phyloP scores from a whole-genome alignment of 1,140 invertebrate species.

The Cardiocondyla obscurior region DNA sequence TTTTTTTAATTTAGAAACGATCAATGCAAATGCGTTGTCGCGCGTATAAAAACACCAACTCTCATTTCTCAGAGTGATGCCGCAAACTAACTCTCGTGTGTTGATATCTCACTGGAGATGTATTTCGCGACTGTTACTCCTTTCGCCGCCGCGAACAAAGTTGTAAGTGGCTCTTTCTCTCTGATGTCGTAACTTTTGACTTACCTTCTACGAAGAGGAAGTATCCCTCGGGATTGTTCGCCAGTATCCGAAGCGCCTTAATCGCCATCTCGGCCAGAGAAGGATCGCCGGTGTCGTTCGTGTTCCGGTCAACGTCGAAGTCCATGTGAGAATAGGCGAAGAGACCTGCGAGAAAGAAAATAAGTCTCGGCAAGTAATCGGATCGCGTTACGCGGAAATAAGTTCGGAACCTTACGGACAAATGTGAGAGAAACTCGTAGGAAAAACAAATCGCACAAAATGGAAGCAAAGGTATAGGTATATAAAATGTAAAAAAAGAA shows the following conservation, averaged over 20 bases:
- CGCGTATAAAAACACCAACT: background rate
- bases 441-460: background rate
- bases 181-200: slow-evolving; percentile 43
- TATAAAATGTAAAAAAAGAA: background rate
- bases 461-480: background rate
- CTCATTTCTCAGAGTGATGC: slow-evolving; percentile 1
- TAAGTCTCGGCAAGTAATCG: slow-evolving; percentile 20
- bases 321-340: slow-evolving; percentile 86
- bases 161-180: slow-evolving; percentile 39
- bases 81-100: background rate
- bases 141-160: slow-evolving; percentile 17
- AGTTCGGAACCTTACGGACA: background rate
- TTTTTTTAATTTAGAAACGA: slow-evolving; percentile 10
- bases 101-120: slow-evolving; percentile 15
- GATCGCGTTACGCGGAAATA: slow-evolving; percentile 6
- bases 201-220: slow-evolving; percentile 96
- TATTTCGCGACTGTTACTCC: slow-evolving; percentile 16
- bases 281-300: slow-evolving; percentile 87
- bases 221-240: slow-evolving; percentile 91
- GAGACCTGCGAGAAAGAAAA: slow-evolving; percentile 79
- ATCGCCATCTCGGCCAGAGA: slow-evolving; percentile 93
- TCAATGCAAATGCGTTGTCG: background rate
- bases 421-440: background rate
- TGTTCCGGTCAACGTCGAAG: slow-evolving; percentile 85
- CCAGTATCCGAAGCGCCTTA: slow-evolving; percentile 91